Evolutionary conservation across 2,888 invertebrate species (phyloP), one percentile per base, ranked within the genome.

Genomic region (Rhopalosiphum nymphaeae): DNA sequence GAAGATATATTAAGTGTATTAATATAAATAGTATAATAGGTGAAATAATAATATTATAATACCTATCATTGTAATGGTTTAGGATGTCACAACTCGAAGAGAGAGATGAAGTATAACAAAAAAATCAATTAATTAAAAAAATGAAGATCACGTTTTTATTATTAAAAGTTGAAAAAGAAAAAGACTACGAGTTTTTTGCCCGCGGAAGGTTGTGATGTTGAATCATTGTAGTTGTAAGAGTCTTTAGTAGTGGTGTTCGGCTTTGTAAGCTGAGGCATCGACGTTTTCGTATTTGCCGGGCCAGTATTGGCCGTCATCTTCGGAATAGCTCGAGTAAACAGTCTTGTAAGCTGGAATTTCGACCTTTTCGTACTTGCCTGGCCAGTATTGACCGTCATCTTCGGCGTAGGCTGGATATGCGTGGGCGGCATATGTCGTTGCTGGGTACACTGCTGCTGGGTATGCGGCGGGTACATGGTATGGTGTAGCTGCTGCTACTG

Each of bases 261-360:
- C 78, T 9, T 78, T 29, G n/a, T 67, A 53, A n/a, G 78, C 92
- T 36, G 95, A 94, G 88, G 90, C 89, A 90, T 94, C 93, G 85
- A 90, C 29, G 25, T 92, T 94, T 44, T 95, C 95, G 94, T 95
- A 95, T 89, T 95, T 95, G 53, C 95, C 95, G 36, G 95, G 95
- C 87, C 93, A 95, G 95, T 95, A 95, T 92, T 94, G 94, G 89
- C 95, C 94, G 90, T 93, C 93, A 36, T 94, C 94, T 85, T 93
- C 78, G 78, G 36, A 21, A 78, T 78, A 78, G 21, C 36, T 78
- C 1, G 78, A 21, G 36, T 78, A 78, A 9, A 36, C 36, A 7
- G 78, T 7, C 36, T 78, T 78, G 78, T 78, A 78, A 36, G 90
- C 44, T 44, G 61, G 78, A 26, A 78, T 3, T 13, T 91, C 49